phyloP scores from a whole-genome alignment of 1,140 invertebrate genomes.

The Penaeus vannamei region DNA sequence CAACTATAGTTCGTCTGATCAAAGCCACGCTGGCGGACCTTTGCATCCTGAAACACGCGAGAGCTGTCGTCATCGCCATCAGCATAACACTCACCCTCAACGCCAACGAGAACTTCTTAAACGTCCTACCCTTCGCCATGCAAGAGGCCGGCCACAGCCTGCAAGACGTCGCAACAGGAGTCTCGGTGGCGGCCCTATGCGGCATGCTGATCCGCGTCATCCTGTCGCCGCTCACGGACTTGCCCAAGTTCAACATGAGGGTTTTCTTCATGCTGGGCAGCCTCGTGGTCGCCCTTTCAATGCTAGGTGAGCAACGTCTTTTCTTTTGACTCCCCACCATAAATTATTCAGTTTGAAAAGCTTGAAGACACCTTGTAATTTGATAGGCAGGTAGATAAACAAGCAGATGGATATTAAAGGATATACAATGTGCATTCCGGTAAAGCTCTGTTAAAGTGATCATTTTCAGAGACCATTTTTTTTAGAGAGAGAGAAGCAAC shows the following conservation, averaged over 20 bases:
- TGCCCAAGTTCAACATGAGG: conserved; percentile 5
- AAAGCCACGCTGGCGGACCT: not conserved
- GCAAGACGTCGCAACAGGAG: not conserved
- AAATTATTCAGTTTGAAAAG: not conserved
- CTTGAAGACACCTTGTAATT: not conserved
- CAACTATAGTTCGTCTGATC: not conserved
- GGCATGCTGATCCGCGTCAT: not conserved
- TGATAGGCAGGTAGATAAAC: no score
- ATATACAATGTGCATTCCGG: no score
- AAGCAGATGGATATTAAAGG: no score
- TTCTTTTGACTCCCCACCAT: not conserved
- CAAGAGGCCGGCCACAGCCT: not conserved
- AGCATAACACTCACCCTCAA: not conserved
- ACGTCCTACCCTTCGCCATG: conserved; percentile 2
- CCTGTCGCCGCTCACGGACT: not conserved
- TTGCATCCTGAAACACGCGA: not conserved
- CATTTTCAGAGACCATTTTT: no score
- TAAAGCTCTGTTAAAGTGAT: no score
- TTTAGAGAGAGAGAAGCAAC: no score
- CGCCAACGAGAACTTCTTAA: conserved; percentile 2
- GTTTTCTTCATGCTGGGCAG: not conserved
- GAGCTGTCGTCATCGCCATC: not conserved
- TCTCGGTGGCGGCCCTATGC: not conserved
- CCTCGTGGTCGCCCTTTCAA: not conserved
- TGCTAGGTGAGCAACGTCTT: not conserved